Conservation (phyloP, 2,113 vertebrate genomes). For the Platichthys flesus region DNA sequence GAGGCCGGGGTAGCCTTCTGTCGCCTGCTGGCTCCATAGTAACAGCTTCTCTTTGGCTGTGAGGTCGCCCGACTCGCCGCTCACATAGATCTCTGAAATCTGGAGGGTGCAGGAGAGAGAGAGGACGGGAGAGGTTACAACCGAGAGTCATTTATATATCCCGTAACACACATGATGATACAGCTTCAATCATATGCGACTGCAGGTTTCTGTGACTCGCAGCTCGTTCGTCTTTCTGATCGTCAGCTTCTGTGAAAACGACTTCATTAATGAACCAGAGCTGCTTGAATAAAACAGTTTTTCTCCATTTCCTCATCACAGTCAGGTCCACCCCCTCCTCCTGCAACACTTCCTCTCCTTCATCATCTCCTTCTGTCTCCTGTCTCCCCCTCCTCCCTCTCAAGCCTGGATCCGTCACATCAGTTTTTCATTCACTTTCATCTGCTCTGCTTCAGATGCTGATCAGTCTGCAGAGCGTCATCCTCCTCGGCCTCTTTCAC, state of each 20-base stretch:
- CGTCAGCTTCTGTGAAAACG: no score
- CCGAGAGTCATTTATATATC: neutral
- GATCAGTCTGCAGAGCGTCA: constrained; percentile 43
- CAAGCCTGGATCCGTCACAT: constrained; percentile 38
- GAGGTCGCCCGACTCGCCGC: constrained; percentile 95
- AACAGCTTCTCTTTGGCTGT: constrained; percentile 98
- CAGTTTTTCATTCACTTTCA: constrained; percentile 45
- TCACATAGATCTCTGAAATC: constrained; percentile 99
- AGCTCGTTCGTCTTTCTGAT: no score
- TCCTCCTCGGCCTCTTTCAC: constrained; percentile 6
- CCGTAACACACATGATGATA: neutral
- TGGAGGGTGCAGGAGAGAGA: constrained; percentile 61
- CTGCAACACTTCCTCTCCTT: neutral
- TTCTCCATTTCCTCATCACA: neutral
- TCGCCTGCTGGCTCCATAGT: constrained; percentile 95
- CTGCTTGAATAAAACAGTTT: no score
- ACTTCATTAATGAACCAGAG: neutral
- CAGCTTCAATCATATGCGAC: neutral
- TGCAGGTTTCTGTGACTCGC: no score
- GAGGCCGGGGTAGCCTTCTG: constrained; percentile 91
- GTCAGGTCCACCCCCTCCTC: neutral
- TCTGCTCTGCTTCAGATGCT: constrained; percentile 37
- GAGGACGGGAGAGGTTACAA: neutral
- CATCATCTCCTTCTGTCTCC: constrained; percentile 47
- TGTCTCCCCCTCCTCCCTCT: neutral